Evolutionary conservation across 2,797 vertebrate genomes (phyloP), one percentile per base, ranked within the genome.

Genomic region (Stomatorhinus walkeri): DNA sequence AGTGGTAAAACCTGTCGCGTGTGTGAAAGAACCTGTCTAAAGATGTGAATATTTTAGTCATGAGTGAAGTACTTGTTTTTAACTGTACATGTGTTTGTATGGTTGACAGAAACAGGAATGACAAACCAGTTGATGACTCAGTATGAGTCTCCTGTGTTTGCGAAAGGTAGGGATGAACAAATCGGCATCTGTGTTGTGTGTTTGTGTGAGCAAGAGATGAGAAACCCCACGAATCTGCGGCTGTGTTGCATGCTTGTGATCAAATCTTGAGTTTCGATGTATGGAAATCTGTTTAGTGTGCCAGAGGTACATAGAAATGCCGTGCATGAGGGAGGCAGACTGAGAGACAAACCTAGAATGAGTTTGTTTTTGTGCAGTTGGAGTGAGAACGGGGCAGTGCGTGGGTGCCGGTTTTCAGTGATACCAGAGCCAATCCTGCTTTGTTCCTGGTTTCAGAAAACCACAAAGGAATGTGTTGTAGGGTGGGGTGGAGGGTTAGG

Each of bases 371-470:
- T 81, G 40, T 81, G 76, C 40, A 8, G 36, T 19, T 19, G 2
- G 36, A 81, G 76, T 32, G 16, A 81, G 40, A 81, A 43, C 1
- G 40, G 76, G 76, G 16, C 36, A 46, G 76, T 81, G 76, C 76
- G 40, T 81, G 36, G 76, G 36, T 46, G 40, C 76, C 6, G 7
- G 19, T 81, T 81, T 43, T 46, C 76, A 81, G 76, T 81, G 76
- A 81, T n/a, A 81, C 76, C 40, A 81, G 76, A 81, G 40, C 76
- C 76, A 81, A 81, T 81, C 40, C 76, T n/a, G 76, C 76, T 81
- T 81, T 46, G 40, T 43, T 46, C 36, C 40, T 81, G 36, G 76
- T 81, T 46, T 81, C 19, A 46, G 76, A n/a, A 46, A 81, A 43
- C 40, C 76, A 81, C 76, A 81, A 46, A 81, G 40, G 76, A 81